Percentiles rank a stretch among this genome's conserved stretches.
Evolutionary conservation across 1,140 invertebrate genomes (phyloP).

Genomic region (Leucophenga varia): DNA sequence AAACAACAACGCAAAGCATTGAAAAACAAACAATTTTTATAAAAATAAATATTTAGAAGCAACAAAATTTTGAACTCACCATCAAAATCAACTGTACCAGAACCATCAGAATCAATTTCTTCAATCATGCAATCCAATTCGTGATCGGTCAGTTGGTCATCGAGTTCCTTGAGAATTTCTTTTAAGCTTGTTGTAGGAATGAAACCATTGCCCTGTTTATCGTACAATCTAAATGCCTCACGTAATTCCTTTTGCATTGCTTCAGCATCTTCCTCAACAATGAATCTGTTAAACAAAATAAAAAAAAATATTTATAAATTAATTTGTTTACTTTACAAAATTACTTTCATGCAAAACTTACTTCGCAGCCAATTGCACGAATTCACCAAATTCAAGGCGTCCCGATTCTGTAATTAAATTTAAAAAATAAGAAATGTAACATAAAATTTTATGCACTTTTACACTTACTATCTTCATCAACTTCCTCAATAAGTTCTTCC

Average conservation of each 20-base stretch:
- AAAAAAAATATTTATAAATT: no score
- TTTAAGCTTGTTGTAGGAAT: slow-evolving; percentile 90
- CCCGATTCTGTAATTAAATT: slow-evolving; percentile 74
- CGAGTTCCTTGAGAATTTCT: slow-evolving; percentile 89
- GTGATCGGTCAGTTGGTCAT: slow-evolving; percentile 88
- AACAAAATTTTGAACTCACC: slow-evolving; percentile 54
- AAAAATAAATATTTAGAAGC: neutral
- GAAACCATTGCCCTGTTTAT: slow-evolving; percentile 91
- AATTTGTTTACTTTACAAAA: no score
- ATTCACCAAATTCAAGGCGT: slow-evolving; percentile 91
- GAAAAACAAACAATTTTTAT: slow-evolving; percentile 22
- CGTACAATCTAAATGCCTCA: slow-evolving; percentile 89
- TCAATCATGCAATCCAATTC: slow-evolving; percentile 95
- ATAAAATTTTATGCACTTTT: neutral
- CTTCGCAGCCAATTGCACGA: slow-evolving; percentile 88
- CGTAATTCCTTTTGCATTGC: slow-evolving; percentile 88
- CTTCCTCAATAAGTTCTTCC: slow-evolving; percentile 92
- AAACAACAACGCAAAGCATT: slow-evolving; percentile 30
- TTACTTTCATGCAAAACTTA: no score
- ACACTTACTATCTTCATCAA: slow-evolving; percentile 90
- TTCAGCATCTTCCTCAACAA: slow-evolving; percentile 93
- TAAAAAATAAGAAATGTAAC: slow-evolving; percentile 8
- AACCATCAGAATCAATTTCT: slow-evolving; percentile 94
- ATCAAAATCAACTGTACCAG: slow-evolving; percentile 69
- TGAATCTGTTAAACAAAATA: no score